These are phyloP conservation scores for Ciconia stormi DNA, from an alignment of 2,113 vertebrate species.

Conservation along the genomic window DNA sequence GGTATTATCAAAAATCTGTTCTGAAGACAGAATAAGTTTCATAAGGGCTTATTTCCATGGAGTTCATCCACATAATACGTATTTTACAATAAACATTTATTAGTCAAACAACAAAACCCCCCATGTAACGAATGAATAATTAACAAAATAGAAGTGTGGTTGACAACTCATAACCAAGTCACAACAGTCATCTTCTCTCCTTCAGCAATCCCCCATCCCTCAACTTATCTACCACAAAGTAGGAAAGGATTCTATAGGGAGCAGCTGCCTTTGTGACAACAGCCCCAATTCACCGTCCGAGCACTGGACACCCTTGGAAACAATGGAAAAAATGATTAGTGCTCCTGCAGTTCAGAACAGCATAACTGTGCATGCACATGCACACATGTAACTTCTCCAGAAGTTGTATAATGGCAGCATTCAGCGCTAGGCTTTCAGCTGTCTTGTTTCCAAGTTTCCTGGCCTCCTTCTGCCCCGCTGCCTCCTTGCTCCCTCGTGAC, in stretches of 20 bases:
- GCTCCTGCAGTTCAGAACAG: neutral
- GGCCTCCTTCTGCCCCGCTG: neutral
- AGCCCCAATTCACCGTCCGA: neutral
- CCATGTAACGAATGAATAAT: neutral
- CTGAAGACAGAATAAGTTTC: neutral
- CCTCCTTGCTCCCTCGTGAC: neutral
- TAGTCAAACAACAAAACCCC: neutral
- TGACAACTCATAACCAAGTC: neutral
- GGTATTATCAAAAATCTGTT: neutral
- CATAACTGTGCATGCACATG: rapidly evolving
- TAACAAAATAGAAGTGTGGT: neutral
- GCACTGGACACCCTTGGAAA: neutral
- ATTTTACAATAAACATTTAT: neutral
- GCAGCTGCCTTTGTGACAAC: neutral
- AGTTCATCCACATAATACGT: neutral
- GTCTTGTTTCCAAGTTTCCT: neutral
- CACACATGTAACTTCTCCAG: neutral
- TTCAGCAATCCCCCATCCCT: neutral
- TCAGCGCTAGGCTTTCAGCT: neutral
- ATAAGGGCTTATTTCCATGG: neutral
- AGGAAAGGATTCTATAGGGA: neutral
- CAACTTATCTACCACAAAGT: neutral
- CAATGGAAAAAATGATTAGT: neutral
- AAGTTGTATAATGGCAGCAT: neutral
- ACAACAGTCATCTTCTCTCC: neutral